Percentiles rank a stretch among this genome's conserved stretches.
phyloP scores from a whole-genome alignment of 2,888 invertebrate species.

The Cerceris ruficornis region DNA sequence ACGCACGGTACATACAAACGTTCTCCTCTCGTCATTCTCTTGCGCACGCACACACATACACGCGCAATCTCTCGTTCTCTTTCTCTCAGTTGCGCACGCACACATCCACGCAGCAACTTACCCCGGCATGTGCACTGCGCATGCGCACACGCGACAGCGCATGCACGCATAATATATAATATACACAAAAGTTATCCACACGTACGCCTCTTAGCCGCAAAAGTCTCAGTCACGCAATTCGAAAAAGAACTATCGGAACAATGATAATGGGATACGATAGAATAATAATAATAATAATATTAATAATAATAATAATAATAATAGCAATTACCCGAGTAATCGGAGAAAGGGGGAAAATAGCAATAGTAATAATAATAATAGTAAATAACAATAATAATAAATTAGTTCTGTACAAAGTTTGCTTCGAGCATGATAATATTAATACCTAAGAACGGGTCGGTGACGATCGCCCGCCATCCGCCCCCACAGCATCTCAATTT shows the following conservation, averaged over 20 bases:
- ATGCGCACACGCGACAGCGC: background rate
- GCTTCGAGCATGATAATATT: constrained; percentile 77
- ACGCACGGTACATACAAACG: constrained; percentile 56
- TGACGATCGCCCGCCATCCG: constrained; percentile 43
- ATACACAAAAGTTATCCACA: background rate
- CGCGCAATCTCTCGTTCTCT: constrained; percentile 4
- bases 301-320: constrained; percentile 69
- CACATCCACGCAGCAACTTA: constrained; percentile 24
- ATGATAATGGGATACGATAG: constrained; percentile 75
- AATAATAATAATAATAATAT: constrained; percentile 60
- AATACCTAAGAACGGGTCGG: constrained; percentile 73
- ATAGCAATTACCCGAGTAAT: constrained; percentile 52
- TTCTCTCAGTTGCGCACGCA: constrained; percentile 17
- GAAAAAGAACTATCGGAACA: constrained; percentile 71
- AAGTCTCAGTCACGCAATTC: constrained; percentile 56
- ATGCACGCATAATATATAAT: background rate
- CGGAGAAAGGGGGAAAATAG: constrained; percentile 49
- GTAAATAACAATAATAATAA: constrained; percentile 81
- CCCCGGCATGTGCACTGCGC: background rate
- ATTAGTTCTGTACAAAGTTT: constrained; percentile 81
- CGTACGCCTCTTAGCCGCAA: constrained; percentile 38
- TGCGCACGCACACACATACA: background rate
- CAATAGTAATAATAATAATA: constrained; percentile 72
- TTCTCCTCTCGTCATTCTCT: constrained; percentile 28
- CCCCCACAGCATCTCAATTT: constrained; percentile 73